A percentile compares a stretch with the other conserved stretches of the same genome.
Evolutionary conservation across 2,797 vertebrate genomes (phyloP).

Genomic region (Danio aesculapii): DNA sequence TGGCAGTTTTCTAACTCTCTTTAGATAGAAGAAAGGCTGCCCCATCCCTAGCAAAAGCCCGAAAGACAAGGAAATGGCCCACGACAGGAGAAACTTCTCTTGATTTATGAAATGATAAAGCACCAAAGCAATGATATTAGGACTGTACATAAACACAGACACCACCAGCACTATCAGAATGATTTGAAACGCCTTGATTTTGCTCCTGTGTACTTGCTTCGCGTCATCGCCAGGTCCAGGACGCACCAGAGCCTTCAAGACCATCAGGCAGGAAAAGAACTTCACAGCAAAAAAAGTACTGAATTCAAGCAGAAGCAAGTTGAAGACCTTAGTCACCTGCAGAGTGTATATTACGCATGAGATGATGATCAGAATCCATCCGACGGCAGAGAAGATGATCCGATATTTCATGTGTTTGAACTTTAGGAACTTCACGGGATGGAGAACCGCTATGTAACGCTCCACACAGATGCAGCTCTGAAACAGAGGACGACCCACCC

Average conservation of each 20-base stretch:
- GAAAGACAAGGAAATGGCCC: not conserved
- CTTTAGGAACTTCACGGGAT: constrained; percentile 19
- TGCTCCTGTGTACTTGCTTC: not conserved
- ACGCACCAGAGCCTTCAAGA: constrained; percentile 3
- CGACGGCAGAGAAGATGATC: not conserved
- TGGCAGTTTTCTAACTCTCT: not conserved
- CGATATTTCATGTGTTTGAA: constrained; percentile 16
- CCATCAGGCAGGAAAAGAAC: constrained; percentile 26
- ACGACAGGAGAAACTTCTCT: constrained; percentile 16
- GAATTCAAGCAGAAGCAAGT: not conserved
- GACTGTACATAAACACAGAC: not conserved
- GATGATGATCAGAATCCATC: not conserved
- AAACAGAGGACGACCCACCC: constrained; percentile 7
- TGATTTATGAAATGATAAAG: not conserved
- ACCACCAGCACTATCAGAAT: not conserved
- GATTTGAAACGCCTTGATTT: constrained; percentile 19
- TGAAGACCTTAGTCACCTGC: not conserved
- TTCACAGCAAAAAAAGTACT: not conserved
- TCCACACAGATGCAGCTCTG: constrained; percentile 27
- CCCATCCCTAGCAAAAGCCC: not conserved
- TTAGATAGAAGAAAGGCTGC: constrained; percentile 11
- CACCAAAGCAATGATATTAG: constrained; percentile 1
- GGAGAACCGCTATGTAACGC: not conserved
- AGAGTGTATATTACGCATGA: not conserved
- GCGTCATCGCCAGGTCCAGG: not conserved